Evolutionary conservation across 2,113 vertebrate species (phyloP), one percentile per base, ranked within the genome.

Genomic region (Acrocephalus arundinaceus): DNA sequence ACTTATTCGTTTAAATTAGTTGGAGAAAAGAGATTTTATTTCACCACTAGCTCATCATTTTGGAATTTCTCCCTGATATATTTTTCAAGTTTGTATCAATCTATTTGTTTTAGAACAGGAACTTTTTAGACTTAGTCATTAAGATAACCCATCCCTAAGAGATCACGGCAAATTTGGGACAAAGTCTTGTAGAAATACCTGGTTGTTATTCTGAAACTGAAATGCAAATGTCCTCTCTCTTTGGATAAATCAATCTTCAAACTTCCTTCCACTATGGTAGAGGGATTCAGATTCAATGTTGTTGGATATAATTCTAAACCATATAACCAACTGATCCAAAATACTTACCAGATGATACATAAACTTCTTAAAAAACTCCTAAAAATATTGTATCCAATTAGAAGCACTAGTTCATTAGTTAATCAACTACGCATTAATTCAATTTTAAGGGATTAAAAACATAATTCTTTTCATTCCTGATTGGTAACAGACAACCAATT

Each of bases 121-220:
- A 43, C 4, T 13, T 67, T 30, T 63, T 52, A 73, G 10, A 37
- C 16, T 54, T 65, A 37, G 22, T 30, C n/a, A 30, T n/a, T 66
- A 58, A 90, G 90, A 83, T 59, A 87, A 68, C 6, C 10, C 19
- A 45, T 10, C 24, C 7, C 20, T n/a, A 63, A 48, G 11, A 76
- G n/a, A 49, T n/a, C 17, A 21, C 1, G 0, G 0, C 1, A n/a
- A 74, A 55, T 18, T 15, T n/a, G 19, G 17, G 28, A 39, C 10
- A 84, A 86, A 81, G 55, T 45, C 18, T 33, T 70, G 9, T 18
- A 61, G 33, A 82, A 96, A 54, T 27, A 85, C 13, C 33, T 70
- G 17, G 3, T 5, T 79, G 30, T 33, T n/a, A 66, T 58, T 62
- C 28, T 54, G n/a, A 70, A 77, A 33, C 19, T 54, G 67, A 82